Evolutionary conservation across 37 sponge, comb jelly and placozoan genomes (phyloP).

Genomic region (Halichondria panicea): DNA sequence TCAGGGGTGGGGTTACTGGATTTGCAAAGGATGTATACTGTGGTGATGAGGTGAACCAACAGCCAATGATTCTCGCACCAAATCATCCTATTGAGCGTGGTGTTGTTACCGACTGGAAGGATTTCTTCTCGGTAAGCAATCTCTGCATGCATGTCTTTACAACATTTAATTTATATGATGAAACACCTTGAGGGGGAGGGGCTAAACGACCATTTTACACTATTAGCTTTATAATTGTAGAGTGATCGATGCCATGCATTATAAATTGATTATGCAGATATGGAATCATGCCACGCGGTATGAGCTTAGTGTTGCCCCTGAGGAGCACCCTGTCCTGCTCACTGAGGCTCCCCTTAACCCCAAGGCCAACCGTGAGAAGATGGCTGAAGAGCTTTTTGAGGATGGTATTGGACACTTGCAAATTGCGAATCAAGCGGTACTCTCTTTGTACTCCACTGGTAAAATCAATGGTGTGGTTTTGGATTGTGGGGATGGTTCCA

Average conservation of each 20-base stretch:
- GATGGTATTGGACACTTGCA: not conserved
- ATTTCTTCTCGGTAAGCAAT: not conserved
- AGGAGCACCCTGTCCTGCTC: not conserved
- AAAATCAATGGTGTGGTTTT: not conserved
- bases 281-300: not conserved
- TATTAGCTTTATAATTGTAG: not conserved
- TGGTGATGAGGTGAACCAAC: not conserved
- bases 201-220: no score
- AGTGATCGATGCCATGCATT: not conserved
- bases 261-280: not conserved
- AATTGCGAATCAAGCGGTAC: not conserved
- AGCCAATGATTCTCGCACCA: not conserved
- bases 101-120: not conserved
- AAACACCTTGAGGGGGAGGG: no score
- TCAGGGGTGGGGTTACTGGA: not conserved
- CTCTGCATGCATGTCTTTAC: no score
- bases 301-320: not conserved
- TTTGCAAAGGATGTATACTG: not conserved
- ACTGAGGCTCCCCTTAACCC: not conserved
- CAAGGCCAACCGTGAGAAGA: not conserved
- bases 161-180: not conserved
- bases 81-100: not conserved
- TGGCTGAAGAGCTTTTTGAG: not conserved
- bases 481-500: not conserved
- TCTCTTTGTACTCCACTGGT: not conserved